Conservation (phyloP, 2,113 vertebrate species). For the Corythoichthys intestinalis region DNA sequence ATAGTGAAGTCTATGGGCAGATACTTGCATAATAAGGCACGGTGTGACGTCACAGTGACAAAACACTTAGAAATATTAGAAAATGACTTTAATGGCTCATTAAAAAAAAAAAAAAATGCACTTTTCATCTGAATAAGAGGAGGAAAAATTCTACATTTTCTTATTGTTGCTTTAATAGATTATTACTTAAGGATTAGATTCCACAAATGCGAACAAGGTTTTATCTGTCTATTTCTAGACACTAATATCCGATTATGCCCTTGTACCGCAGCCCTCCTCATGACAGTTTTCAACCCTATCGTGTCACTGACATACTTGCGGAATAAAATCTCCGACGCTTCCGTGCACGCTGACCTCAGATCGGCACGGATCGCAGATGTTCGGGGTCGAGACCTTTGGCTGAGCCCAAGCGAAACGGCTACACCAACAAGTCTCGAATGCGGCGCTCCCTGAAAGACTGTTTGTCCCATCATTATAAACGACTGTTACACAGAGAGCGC, state of each 20-base stretch:
- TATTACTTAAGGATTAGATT: not conserved
- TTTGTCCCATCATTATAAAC: slow-evolving; percentile 34
- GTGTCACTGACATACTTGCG: slow-evolving; percentile 57
- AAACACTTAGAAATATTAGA: no score
- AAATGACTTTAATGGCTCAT: not conserved
- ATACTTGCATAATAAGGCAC: no score
- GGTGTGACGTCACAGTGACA: no score
- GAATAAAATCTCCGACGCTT: slow-evolving; percentile 52
- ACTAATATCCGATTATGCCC: slow-evolving; percentile 23
- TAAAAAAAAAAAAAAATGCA: no score
- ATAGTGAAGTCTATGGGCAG: no score
- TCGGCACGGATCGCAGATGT: slow-evolving; percentile 55
- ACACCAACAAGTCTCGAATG: slow-evolving; percentile 31
- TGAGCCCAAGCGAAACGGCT: slow-evolving; percentile 53
- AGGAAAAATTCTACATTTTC: not conserved
- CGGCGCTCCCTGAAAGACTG: slow-evolving; percentile 49
- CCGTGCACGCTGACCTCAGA: slow-evolving; percentile 47
- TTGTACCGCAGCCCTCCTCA: slow-evolving; percentile 16
- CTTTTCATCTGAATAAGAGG: not conserved
- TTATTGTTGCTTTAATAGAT: not conserved
- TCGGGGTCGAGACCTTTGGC: slow-evolving; percentile 54
- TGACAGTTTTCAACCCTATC: slow-evolving; percentile 35
- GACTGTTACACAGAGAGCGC: slow-evolving; percentile 15
- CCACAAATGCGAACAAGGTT: not conserved
- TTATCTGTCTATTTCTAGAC: slow-evolving; percentile 17